Conservation (phyloP, 1,140 invertebrate genomes). For the Psix sp. region DNA sequence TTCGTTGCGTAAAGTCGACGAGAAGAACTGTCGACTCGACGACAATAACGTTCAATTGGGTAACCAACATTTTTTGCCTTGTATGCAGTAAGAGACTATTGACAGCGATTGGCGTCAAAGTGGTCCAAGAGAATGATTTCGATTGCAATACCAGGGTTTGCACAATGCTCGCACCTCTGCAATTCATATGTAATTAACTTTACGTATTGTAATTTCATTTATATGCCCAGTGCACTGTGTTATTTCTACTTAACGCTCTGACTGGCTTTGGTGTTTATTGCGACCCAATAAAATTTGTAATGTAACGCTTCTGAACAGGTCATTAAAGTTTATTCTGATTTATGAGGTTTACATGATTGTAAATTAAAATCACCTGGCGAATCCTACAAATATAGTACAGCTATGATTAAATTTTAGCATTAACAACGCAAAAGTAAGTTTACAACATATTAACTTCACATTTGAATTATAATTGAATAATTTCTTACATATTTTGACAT, state of each 20-base stretch:
- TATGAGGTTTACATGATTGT: neutral
- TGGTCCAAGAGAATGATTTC: neutral
- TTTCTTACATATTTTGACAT: too few species aligned
- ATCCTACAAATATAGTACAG: too few species aligned
- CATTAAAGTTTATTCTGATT: slow-evolving; percentile 4
- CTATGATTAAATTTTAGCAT: too few species aligned
- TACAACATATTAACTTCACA: too few species aligned
- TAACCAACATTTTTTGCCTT: slow-evolving; percentile 21
- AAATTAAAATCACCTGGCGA: too few species aligned
- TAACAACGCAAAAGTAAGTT: too few species aligned
- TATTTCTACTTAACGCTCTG: slow-evolving; percentile 43
- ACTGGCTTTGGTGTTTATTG: slow-evolving; percentile 46
- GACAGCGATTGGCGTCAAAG: too few species aligned
- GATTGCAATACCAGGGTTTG: neutral
- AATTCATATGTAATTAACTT: slow-evolving; percentile 30
- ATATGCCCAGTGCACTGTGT: neutral
- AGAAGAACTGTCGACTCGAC: slow-evolving; percentile 30
- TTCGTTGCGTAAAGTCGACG: slow-evolving; percentile 46
- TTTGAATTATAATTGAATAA: too few species aligned
- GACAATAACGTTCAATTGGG: too few species aligned
- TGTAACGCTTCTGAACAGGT: slow-evolving; percentile 8
- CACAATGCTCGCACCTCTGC: slow-evolving; percentile 22
- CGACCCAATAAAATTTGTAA: slow-evolving; percentile 8
- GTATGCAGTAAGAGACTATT: too few species aligned
- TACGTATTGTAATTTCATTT: slow-evolving; percentile 13